phyloP scores from a whole-genome alignment of 1,140 invertebrate species.

The Sarcophaga bullata region DNA sequence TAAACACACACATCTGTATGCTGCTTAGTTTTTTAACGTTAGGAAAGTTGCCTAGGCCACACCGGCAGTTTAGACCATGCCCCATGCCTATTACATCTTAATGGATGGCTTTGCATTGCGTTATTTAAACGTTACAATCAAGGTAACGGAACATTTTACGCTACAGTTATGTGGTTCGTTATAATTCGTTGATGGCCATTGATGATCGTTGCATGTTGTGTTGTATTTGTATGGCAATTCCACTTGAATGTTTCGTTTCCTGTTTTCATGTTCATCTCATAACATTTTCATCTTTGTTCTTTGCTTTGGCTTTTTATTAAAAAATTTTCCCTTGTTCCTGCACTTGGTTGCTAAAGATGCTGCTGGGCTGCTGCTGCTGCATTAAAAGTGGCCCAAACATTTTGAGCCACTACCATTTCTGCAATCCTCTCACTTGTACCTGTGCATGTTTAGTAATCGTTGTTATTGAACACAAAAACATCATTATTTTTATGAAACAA shows the following conservation, averaged over 20 bases:
- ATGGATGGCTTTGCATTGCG: not conserved
- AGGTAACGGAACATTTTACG: not conserved
- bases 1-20: too few relatives aligned
- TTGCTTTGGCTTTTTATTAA: constrained; percentile 10
- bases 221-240: constrained; percentile 16
- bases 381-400: too few relatives aligned
- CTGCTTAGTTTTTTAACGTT: too few relatives aligned
- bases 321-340: not conserved
- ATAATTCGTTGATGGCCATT: constrained; percentile 11
- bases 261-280: not conserved
- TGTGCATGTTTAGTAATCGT: too few relatives aligned
- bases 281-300: too few relatives aligned
- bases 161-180: not conserved
- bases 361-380: not conserved
- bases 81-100: too few relatives aligned
- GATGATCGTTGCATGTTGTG: constrained; percentile 5
- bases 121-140: not conserved
- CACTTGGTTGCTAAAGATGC: not conserved
- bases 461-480: constrained; percentile 2
- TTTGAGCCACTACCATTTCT: too few relatives aligned
- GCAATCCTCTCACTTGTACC: too few relatives aligned
- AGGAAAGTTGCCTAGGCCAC: too few relatives aligned
- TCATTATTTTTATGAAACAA: constrained; percentile 21
- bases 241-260: not conserved
- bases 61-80: too few relatives aligned